Base-by-base conservation (phyloP, 2,797 vertebrate species). In the Discoglossus pictus region DNA sequence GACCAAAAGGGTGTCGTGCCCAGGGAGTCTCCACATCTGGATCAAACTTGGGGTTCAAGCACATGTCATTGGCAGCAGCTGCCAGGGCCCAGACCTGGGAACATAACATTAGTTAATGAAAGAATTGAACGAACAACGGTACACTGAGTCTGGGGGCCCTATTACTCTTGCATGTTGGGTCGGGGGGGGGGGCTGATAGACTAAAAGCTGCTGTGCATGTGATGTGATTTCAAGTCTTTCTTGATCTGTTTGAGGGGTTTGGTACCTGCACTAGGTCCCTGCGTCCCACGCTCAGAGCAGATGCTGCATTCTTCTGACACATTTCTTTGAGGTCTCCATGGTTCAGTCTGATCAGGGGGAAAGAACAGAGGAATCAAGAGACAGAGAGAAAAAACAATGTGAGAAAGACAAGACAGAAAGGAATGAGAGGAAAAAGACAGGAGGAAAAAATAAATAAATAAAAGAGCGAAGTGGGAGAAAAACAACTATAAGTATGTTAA, bases 1-100 rank as follows among this genome's bases (percentile, higher is more conserved):
- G 93, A 24, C 97, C 97, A 59, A 99, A 99, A 0, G 97, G 97
- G 78, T 99, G 97, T 73, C 90, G 88, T 71, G 96, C 96, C 97
- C 97, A 99, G 6, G 97, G 97, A 1, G 91, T 94, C 81, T 96
- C 94, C 12, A 89, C 80, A 82, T 99, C 96, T 4, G 97, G 97
- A 80, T 99, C 95, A 2, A 89, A 84, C 68, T 97, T 94, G 0
- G 96, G 95, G 78, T 86, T 91, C 13, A 99, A 93, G 79, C 95
- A 96, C 68, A 91, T 85, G 72, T 89, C 90, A 50, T 93, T 97
- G 18, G 96, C 94, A 42, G 97, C 93, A 2, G 92, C 92, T 1
- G 96, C 95, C 79, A 99, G 83, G 0, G 96, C 95, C 97, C 97
- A 99, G 15, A 99, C 95, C 97, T 99, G 73, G 73, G 61, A 8